These are phyloP conservation scores for Pseudoatta argentina DNA, from an alignment of 1,140 invertebrate species.

Conservation along the genomic window DNA sequence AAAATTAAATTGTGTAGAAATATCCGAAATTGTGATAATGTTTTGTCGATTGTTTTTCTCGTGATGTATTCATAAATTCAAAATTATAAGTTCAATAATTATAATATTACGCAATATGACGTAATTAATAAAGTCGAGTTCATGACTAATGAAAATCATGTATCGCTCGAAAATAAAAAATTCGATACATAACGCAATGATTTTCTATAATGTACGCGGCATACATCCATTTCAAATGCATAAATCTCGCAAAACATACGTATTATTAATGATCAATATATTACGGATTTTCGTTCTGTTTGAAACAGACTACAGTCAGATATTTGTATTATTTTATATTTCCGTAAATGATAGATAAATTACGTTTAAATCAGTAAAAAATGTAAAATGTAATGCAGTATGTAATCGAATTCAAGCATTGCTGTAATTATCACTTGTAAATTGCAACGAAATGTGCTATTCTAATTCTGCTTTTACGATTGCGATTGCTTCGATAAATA, in stretches of 20 bases:
- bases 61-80: background rate
- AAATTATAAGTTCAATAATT: background rate
- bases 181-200: background rate
- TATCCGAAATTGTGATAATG: background rate
- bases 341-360: background rate
- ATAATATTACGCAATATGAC: background rate
- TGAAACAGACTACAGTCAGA: background rate
- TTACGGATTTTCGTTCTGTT: background rate
- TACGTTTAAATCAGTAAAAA: background rate
- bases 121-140: slow-evolving; percentile 15
- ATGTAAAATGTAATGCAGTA: background rate
- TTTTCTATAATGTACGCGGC: background rate
- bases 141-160: background rate
- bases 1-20: background rate
- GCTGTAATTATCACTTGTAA: background rate
- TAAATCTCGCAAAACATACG: slow-evolving; percentile 2
- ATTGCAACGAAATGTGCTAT: background rate
- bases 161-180: background rate
- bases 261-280: slow-evolving; percentile 7
- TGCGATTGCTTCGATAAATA: background rate
- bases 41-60: background rate
- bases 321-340: background rate
- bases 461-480: background rate
- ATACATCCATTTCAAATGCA: background rate
- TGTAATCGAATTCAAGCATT: background rate